Conservation (phyloP, 2,113 vertebrate genomes). For the Sinocyclocheilus maitianheensis region DNA sequence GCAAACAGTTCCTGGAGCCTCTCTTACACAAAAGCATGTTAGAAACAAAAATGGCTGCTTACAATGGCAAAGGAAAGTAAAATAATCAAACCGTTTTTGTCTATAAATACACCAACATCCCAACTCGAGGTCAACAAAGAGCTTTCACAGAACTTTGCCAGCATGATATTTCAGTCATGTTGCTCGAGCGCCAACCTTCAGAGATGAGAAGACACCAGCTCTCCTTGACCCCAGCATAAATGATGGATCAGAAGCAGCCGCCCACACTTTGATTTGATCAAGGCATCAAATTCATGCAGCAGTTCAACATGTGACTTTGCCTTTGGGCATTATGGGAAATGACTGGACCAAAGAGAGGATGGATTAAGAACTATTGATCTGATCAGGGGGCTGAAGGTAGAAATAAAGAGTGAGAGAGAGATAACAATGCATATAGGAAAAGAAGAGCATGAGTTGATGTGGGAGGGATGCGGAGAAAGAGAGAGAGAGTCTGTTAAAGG, state of each 20-base stretch:
- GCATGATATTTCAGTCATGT: slow-evolving; percentile 14
- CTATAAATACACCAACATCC: slow-evolving; percentile 30
- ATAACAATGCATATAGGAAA: slow-evolving; percentile 13
- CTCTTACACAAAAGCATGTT: slow-evolving; percentile 19
- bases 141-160: slow-evolving; percentile 12
- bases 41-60: not conserved
- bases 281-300: slow-evolving; percentile 72
- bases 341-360: slow-evolving; percentile 64
- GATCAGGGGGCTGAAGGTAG: slow-evolving; percentile 63
- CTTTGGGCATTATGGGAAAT: slow-evolving; percentile 69
- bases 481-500: slow-evolving; percentile 3
- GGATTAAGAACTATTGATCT: slow-evolving; percentile 74
- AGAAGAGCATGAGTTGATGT: not conserved
- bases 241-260: slow-evolving; percentile 33
- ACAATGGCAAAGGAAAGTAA: slow-evolving; percentile 10
- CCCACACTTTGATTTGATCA: slow-evolving; percentile 70
- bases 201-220: not conserved
- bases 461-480: slow-evolving; percentile 11
- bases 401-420: slow-evolving; percentile 67
- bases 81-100: not conserved
- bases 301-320: slow-evolving; percentile 73
- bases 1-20: not conserved
- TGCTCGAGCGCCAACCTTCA: slow-evolving; percentile 7
- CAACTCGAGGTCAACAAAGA: slow-evolving; percentile 25
- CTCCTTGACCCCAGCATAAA: slow-evolving; percentile 37